phyloP scores from a whole-genome alignment of 2,797 vertebrate genomes.

The Acanthopagrus latus region DNA sequence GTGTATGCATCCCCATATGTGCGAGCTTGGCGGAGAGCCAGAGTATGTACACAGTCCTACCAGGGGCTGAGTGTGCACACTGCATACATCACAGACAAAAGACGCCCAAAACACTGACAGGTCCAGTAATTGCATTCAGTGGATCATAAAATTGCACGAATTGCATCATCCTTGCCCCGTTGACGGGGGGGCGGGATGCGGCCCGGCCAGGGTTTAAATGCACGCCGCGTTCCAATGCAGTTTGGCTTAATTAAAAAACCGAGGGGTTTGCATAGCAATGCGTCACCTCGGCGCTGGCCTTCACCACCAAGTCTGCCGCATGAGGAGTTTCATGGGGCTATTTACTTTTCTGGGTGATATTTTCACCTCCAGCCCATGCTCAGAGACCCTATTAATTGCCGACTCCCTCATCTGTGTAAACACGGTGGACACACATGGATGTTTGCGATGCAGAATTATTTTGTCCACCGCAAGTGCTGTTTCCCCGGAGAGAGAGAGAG shows the following conservation, averaged over 20 bases:
- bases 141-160: conserved; percentile 79
- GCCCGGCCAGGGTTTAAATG: conserved; percentile 66
- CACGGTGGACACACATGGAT: conserved; percentile 31
- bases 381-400: conserved; percentile 40
- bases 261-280: conserved; percentile 64
- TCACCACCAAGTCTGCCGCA: conserved; percentile 19
- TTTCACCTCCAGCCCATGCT: conserved; percentile 16
- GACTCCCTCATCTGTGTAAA: conserved; percentile 50
- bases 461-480: conserved; percentile 1
- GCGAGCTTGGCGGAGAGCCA: conserved; percentile 19
- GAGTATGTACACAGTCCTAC: conserved; percentile 36
- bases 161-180: conserved; percentile 75
- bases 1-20: conserved; percentile 26
- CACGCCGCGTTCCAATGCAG: conserved; percentile 65
- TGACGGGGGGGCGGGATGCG: conserved; percentile 33
- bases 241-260: conserved; percentile 78
- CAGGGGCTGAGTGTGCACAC: conserved; percentile 52
- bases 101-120: conserved; percentile 70
- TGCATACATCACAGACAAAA: conserved; percentile 63
- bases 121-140: conserved; percentile 78
- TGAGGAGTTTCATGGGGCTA: conserved; percentile 32
- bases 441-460: conserved; percentile 31
- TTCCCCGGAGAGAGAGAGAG: conserved; percentile 8
- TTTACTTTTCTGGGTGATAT: conserved; percentile 42
- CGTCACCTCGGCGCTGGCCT: conserved; percentile 48